These are phyloP conservation scores for Ia io DNA, from an alignment of 2,113 vertebrate genomes.

Conservation along the genomic window DNA sequence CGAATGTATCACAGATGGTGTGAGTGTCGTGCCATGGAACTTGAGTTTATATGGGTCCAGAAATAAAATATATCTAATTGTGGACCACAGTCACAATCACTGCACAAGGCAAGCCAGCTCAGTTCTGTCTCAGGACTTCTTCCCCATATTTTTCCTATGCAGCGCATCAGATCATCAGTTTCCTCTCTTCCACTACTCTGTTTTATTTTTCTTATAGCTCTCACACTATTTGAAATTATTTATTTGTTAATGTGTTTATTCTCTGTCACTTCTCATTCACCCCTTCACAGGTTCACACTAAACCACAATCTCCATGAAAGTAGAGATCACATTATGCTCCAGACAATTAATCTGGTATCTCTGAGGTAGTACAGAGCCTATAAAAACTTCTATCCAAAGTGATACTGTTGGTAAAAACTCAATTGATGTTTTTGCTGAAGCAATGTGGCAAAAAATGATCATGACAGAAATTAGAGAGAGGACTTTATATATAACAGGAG, in stretches of 20 bases:
- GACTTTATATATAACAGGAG: background rate
- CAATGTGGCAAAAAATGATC: background rate
- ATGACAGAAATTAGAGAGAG: background rate
- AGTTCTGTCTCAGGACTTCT: background rate
- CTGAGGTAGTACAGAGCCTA: background rate
- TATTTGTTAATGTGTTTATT: background rate
- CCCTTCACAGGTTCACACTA: background rate
- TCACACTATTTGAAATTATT: background rate
- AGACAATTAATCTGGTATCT: constrained; percentile 3
- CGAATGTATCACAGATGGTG: background rate
- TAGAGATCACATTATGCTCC: background rate
- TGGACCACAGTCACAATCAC: background rate
- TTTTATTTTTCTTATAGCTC: background rate
- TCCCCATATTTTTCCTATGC: background rate
- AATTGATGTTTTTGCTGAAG: background rate
- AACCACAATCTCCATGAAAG: background rate
- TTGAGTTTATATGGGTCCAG: background rate
- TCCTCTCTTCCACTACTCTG: background rate
- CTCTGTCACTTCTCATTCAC: background rate
- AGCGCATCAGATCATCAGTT: background rate
- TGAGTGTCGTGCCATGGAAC: background rate
- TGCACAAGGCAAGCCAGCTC: background rate
- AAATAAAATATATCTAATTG: background rate
- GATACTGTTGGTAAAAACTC: background rate
- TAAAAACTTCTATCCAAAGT: constrained; percentile 14